Conservation (phyloP, 2,888 invertebrate species). For the Drosophila suboccidentalis region DNA sequence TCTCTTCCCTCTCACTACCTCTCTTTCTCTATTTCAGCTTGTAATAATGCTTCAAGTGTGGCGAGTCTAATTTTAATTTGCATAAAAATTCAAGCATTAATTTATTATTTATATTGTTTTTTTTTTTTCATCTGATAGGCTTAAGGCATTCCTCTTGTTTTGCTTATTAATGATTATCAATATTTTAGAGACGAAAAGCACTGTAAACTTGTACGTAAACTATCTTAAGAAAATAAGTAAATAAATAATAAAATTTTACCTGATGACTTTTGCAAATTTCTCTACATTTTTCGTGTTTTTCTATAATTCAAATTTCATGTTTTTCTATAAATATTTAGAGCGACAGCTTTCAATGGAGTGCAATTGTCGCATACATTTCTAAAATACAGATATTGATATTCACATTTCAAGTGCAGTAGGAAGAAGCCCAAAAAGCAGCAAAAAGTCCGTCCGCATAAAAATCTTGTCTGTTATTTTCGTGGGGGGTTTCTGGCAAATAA, state of each 20-base stretch:
- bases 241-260: neutral
- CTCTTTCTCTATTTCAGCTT: slow-evolving; percentile 25
- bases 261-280: slow-evolving; percentile 14
- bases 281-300: slow-evolving; percentile 1
- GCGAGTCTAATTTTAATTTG: slow-evolving; percentile 64
- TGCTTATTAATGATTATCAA: neutral
- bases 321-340: slow-evolving; percentile 63
- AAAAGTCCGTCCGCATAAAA: slow-evolving; percentile 6
- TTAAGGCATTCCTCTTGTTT: neutral
- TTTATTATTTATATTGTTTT: slow-evolving; percentile 53
- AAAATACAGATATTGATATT: slow-evolving; percentile 5
- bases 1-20: neutral
- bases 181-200: neutral
- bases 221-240: neutral
- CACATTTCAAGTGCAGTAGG: slow-evolving; percentile 27
- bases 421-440: slow-evolving; percentile 1
- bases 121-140: slow-evolving; percentile 13
- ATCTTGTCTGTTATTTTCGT: slow-evolving; percentile 8
- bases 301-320: slow-evolving; percentile 30
- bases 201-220: neutral
- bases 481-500: slow-evolving; percentile 9
- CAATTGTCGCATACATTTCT: slow-evolving; percentile 41
- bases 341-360: slow-evolving; percentile 51
- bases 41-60: slow-evolving; percentile 51
- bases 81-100: slow-evolving; percentile 62